Conservation (phyloP, 2,888 invertebrate species). For the Xylophagus ater region DNA sequence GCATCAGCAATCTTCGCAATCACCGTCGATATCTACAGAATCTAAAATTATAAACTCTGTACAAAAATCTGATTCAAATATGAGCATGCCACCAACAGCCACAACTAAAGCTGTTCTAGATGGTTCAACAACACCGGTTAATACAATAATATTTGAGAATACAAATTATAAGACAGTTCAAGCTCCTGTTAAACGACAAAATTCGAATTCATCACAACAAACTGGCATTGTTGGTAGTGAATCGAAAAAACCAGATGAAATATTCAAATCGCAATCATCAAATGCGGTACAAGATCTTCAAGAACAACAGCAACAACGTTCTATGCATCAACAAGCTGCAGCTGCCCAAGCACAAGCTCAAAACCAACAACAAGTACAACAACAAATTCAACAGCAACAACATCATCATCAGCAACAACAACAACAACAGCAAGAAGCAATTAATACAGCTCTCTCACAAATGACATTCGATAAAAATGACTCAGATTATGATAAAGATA, state of each 20-base stretch:
- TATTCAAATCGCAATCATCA: slow-evolving; percentile 17
- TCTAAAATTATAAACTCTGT: neutral
- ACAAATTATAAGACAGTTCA: slow-evolving; percentile 75
- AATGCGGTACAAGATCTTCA: slow-evolving; percentile 26
- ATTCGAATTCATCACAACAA: slow-evolving; percentile 26
- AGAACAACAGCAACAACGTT: slow-evolving; percentile 37
- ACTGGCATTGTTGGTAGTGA: too few species aligned
- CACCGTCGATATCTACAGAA: slow-evolving; percentile 11
- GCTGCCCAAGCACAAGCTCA: too few species aligned
- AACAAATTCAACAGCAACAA: slow-evolving; percentile 20
- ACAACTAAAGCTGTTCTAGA: slow-evolving; percentile 44
- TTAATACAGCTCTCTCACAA: slow-evolving; percentile 48
- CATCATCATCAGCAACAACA: slow-evolving; percentile 25
- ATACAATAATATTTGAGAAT: slow-evolving; percentile 84
- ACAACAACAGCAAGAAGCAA: slow-evolving; percentile 28
- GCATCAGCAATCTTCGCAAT: slow-evolving; percentile 10
- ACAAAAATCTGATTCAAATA: neutral
- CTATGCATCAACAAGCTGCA: too few species aligned
- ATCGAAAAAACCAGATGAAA: slow-evolving; percentile 18
- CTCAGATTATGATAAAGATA: slow-evolving; percentile 68
- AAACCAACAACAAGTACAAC: slow-evolving; percentile 37
- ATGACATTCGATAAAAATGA: slow-evolving; percentile 47
- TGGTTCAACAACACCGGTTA: slow-evolving; percentile 67
- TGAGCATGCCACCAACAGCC: neutral
- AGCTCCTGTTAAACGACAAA: slow-evolving; percentile 40